These are phyloP conservation scores for Muscicapa comitata DNA, from an alignment of 2,797 vertebrate genomes.

Conservation along the genomic window DNA sequence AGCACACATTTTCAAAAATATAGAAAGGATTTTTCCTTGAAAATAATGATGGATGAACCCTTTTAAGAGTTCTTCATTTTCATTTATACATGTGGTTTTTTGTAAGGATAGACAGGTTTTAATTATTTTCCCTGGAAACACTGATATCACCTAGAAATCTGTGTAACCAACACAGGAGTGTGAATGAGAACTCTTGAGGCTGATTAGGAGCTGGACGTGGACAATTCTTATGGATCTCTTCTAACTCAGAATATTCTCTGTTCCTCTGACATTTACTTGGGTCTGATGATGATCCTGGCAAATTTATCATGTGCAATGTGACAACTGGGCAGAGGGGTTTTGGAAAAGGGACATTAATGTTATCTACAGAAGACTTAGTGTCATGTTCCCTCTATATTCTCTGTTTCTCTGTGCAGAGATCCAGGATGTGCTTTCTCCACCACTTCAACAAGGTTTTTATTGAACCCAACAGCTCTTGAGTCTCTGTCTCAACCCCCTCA, in stretches of 20 bases:
- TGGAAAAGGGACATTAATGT: neutral
- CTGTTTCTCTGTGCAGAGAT: neutral
- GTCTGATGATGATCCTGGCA: neutral
- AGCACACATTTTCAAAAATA: neutral
- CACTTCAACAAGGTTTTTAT: neutral
- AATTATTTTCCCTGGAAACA: neutral
- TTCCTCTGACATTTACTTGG: neutral
- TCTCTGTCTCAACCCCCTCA: neutral
- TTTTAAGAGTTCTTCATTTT: neutral
- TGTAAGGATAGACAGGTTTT: neutral
- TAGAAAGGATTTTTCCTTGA: neutral
- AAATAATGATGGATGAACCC: neutral
- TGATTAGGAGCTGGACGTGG: accelerated
- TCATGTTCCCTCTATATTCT: neutral
- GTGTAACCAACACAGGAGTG: neutral
- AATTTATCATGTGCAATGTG: neutral
- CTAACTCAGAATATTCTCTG: neutral
- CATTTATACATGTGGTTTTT: neutral
- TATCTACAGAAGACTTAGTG: neutral
- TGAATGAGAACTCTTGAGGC: neutral
- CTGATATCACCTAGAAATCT: neutral
- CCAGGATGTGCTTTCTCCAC: neutral
- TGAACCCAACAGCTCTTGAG: neutral
- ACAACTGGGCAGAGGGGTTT: neutral
- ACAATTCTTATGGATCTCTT: neutral